phyloP scores from a whole-genome alignment of 2,888 invertebrate genomes.

The Dorcus parallelipipedus region DNA sequence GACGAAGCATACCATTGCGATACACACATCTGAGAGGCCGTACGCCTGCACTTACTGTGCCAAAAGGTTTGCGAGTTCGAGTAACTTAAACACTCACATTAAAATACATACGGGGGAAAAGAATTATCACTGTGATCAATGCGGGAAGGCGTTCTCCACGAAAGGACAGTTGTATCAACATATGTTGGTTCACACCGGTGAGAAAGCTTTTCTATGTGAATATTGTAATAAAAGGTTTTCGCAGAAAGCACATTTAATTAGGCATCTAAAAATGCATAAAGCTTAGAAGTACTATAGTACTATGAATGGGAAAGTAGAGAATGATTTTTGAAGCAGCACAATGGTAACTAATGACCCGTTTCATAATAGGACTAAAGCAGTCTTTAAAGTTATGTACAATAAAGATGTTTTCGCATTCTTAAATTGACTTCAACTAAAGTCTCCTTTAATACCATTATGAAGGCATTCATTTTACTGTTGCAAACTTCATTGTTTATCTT shows the following conservation, averaged over 20 bases:
- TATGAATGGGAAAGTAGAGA: neutral
- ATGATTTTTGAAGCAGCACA: neutral
- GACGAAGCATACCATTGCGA: conserved; percentile 46
- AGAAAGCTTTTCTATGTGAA: conserved; percentile 48
- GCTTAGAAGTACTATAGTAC: conserved; percentile 12
- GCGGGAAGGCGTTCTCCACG: conserved; percentile 47
- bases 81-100: conserved; percentile 47
- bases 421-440: too few relatives aligned
- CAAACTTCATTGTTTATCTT: too few relatives aligned
- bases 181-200: conserved; percentile 47
- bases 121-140: conserved; percentile 48
- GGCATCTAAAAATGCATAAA: conserved; percentile 47
- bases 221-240: conserved; percentile 48
- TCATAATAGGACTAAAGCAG: too few relatives aligned
- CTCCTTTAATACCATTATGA: too few relatives aligned
- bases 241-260: conserved; percentile 47
- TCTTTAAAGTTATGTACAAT: too few relatives aligned
- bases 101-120: conserved; percentile 49
- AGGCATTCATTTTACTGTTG: too few relatives aligned
- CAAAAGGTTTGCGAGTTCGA: conserved; percentile 47
- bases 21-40: conserved; percentile 47
- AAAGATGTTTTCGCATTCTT: too few relatives aligned
- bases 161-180: conserved; percentile 49
- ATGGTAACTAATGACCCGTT: too few relatives aligned
- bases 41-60: conserved; percentile 47